These are phyloP conservation scores for Chrysodeixis includens DNA, from an alignment of 2,888 invertebrate genomes.

Conservation along the genomic window DNA sequence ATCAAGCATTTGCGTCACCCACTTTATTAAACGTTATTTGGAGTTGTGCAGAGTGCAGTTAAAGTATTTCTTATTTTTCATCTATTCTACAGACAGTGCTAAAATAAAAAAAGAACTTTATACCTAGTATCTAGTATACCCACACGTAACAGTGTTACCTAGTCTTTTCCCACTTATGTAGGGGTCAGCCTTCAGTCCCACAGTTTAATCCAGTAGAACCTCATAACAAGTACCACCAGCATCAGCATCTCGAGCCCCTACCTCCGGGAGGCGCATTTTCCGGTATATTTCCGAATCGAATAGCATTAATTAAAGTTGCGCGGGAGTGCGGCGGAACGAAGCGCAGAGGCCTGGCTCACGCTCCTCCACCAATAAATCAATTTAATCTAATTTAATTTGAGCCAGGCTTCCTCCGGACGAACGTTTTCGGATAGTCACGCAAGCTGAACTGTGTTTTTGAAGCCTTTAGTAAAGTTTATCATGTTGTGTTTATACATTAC, in stretches of 20 bases:
- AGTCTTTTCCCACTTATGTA: too few species aligned
- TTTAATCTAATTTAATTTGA: constrained; percentile 88
- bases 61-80: too few species aligned
- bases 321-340: constrained; percentile 68
- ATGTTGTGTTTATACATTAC: not conserved
- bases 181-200: too few species aligned
- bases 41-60: too few species aligned
- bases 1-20: too few species aligned
- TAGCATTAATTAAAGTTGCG: constrained; percentile 84
- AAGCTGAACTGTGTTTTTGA: constrained; percentile 58
- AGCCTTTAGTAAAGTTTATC: not conserved
- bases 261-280: constrained; percentile 72
- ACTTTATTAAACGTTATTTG: too few species aligned
- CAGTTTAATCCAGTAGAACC: too few species aligned
- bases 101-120: too few species aligned
- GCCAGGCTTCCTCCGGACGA: constrained; percentile 79
- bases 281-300: constrained; percentile 83
- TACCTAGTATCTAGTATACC: too few species aligned
- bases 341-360: constrained; percentile 74
- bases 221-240: too few species aligned
- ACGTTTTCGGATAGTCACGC: constrained; percentile 78
- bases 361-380: constrained; percentile 86
- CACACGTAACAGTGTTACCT: too few species aligned
- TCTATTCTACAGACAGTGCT: too few species aligned
- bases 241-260: constrained; percentile 37